Evolutionary conservation across 2,888 invertebrate species (phyloP).

Genomic region (Drosophila mettleri): DNA sequence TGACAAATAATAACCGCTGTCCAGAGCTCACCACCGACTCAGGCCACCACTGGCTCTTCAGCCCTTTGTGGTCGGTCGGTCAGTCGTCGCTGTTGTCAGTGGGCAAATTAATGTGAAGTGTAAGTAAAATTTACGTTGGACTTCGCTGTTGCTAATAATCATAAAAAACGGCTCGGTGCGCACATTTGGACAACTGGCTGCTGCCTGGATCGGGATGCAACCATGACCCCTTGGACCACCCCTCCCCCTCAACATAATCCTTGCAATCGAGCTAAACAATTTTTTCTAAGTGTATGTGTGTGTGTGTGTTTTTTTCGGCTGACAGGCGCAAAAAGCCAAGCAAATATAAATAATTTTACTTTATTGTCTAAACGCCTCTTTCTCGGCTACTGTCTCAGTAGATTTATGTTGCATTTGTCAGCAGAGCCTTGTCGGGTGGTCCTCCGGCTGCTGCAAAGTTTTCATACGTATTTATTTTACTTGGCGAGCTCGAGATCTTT

Average conservation of each 20-base stretch:
- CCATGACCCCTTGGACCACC: constrained; percentile 17
- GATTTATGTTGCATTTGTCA: constrained; percentile 43
- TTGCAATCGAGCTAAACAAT: constrained; percentile 42
- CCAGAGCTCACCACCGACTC: constrained; percentile 5
- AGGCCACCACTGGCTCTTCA: constrained; percentile 3
- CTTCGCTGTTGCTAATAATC: constrained; percentile 68
- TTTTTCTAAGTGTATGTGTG: no score
- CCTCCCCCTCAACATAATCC: constrained; percentile 26
- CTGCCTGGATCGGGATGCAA: constrained; percentile 15
- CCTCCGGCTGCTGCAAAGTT: constrained; percentile 54
- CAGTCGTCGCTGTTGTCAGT: constrained; percentile 50
- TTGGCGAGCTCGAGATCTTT: constrained; percentile 30
- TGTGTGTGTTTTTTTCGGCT: constrained; percentile 32
- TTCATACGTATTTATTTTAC: constrained; percentile 57
- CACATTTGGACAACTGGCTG: constrained; percentile 63
- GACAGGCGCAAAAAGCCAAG: constrained; percentile 65
- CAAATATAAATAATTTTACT: constrained; percentile 73
- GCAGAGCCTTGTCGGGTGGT: constrained; percentile 48
- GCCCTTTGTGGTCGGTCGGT: constrained; percentile 14
- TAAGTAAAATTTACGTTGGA: constrained; percentile 76
- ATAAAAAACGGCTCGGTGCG: constrained; percentile 66
- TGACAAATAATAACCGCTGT: constrained; percentile 76
- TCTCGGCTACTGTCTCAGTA: constrained; percentile 8
- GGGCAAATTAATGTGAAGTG: constrained; percentile 74
- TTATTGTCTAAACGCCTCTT: constrained; percentile 63